These are phyloP conservation scores for Xenopus laevis DNA, from an alignment of 2,113 vertebrate genomes.

Conservation along the genomic window DNA sequence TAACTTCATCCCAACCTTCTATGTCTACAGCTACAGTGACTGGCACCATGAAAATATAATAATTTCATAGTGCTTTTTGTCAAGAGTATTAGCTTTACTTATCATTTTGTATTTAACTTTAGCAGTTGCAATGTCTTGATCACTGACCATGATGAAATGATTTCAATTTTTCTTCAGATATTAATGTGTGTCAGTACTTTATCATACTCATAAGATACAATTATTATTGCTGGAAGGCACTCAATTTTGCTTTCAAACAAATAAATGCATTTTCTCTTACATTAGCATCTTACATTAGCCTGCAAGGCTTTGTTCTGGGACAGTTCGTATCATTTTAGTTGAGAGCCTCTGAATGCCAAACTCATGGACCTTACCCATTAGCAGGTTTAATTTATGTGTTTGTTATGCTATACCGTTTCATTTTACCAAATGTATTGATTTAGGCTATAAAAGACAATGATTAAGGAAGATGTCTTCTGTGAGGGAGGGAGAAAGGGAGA, in stretches of 20 bases:
- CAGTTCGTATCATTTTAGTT: not conserved
- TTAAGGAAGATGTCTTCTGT: no score
- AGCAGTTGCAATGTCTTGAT: slow-evolving; percentile 7
- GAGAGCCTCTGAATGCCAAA: not conserved
- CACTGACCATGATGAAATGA: slow-evolving; percentile 4
- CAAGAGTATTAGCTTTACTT: no score
- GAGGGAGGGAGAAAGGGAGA: no score
- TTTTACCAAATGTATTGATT: slow-evolving; percentile 24
- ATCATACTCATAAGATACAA: slow-evolving; percentile 28
- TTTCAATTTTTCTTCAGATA: slow-evolving; percentile 25
- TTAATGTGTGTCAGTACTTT: slow-evolving; percentile 26
- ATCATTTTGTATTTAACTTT: not conserved
- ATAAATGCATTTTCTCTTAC: slow-evolving; percentile 20
- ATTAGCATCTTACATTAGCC: slow-evolving; percentile 16
- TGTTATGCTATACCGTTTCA: not conserved
- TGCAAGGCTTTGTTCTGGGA: not conserved
- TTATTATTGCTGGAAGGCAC: slow-evolving; percentile 28
- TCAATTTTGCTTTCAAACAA: slow-evolving; percentile 41
- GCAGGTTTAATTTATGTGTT: no score
- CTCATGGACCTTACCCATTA: not conserved
- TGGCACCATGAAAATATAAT: no score
- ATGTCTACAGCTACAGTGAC: no score
- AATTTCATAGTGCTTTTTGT: no score
- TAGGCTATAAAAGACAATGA: not conserved
- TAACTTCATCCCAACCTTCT: no score